Evolutionary conservation across 2,888 invertebrate genomes (phyloP).

Genomic region (Lasius platythorax): DNA sequence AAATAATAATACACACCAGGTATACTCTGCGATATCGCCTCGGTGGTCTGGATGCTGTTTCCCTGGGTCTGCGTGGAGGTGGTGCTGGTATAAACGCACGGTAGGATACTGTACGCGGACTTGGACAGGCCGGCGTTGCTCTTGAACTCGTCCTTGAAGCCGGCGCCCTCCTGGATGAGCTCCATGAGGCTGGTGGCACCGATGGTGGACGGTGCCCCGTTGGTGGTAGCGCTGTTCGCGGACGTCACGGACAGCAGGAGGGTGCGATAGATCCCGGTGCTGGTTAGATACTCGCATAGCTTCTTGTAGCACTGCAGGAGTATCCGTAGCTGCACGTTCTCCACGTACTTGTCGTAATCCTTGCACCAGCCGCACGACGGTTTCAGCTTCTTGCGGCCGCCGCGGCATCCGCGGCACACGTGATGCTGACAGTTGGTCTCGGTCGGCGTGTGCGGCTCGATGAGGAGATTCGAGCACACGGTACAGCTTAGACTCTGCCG

Average conservation of each 20-base stretch:
- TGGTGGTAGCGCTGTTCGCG: constrained; percentile 87
- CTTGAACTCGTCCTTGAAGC: constrained; percentile 92
- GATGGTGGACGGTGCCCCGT: constrained; percentile 86
- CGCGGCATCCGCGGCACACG: constrained; percentile 94
- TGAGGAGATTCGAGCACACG: constrained; percentile 94
- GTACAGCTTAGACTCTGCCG: constrained; percentile 95
- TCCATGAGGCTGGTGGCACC: constrained; percentile 90
- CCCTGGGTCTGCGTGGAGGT: constrained; percentile 87
- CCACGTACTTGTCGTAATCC: constrained; percentile 93
- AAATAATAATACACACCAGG: constrained; percentile 73
- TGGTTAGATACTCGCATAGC: constrained; percentile 93
- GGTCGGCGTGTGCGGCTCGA: constrained; percentile 93
- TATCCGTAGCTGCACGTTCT: constrained; percentile 93
- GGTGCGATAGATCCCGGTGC: constrained; percentile 90
- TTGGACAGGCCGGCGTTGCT: constrained; percentile 91
- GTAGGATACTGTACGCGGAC: constrained; percentile 91
- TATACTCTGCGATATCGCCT: constrained; percentile 77
- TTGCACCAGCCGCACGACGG: constrained; percentile 95
- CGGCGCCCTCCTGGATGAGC: constrained; percentile 93
- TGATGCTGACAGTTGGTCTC: constrained; percentile 95
- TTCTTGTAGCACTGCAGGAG: constrained; percentile 96
- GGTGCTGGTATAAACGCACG: constrained; percentile 91
- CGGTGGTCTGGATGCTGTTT: constrained; percentile 76
- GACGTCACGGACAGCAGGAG: constrained; percentile 86
- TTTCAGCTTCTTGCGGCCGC: constrained; percentile 94